phyloP scores from a whole-genome alignment of 2,797 vertebrate species.

The Sphenodon punctatus region DNA sequence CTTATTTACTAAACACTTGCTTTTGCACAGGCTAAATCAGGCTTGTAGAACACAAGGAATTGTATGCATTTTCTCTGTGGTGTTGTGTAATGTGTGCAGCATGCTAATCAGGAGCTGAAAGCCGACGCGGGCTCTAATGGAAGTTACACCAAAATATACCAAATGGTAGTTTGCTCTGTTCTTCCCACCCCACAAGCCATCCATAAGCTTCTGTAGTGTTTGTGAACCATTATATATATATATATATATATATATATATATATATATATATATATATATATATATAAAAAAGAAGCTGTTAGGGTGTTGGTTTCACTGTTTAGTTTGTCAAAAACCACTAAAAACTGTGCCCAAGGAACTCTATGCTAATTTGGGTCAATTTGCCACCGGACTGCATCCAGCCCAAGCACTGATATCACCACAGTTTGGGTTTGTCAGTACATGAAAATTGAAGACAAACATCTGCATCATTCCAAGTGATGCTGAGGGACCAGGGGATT shows the following conservation, averaged over 20 bases:
- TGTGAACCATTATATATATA: too few relatives aligned
- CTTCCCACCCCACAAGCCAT: too few relatives aligned
- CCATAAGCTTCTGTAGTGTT: constrained; percentile 10
- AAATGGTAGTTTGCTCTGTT: constrained; percentile 20
- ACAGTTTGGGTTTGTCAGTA: background rate
- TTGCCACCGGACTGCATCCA: accelerated
- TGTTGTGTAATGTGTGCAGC: constrained; percentile 17
- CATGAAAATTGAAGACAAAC: background rate
- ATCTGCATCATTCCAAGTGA: background rate
- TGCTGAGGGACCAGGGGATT: accelerated
- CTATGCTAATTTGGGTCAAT: background rate
- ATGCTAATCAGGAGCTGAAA: constrained; percentile 64
- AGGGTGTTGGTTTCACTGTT: too few relatives aligned
- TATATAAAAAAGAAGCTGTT: too few relatives aligned
- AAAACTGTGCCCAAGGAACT: constrained; percentile 8
- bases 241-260: too few relatives aligned
- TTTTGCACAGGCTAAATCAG: constrained; percentile 23
- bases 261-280: too few relatives aligned
- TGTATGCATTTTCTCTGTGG: constrained; percentile 44
- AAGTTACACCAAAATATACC: constrained; percentile 15
- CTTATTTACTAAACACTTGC: constrained; percentile 27
- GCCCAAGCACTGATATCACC: background rate
- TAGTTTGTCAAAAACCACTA: background rate
- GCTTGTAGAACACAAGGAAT: constrained; percentile 27
- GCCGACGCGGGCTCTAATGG: constrained; percentile 11